Percentiles rank a stretch among this genome's conserved stretches.
These are phyloP conservation scores for Panthera leo DNA, from an alignment of 2,113 vertebrate genomes.

Conservation along the genomic window DNA sequence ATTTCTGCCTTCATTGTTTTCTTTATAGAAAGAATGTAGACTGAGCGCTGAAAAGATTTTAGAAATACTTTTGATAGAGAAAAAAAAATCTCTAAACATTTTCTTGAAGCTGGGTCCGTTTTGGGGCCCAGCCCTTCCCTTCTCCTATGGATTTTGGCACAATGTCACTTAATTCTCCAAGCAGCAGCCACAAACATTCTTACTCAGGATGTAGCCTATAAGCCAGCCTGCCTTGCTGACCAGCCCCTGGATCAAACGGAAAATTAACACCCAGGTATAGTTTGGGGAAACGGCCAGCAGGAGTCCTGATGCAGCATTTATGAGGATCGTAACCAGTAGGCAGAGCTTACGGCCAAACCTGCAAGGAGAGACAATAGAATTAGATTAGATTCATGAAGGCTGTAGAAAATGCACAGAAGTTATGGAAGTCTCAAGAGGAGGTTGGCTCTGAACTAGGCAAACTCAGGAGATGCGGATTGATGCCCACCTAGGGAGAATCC, in stretches of 20 bases:
- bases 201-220: slow-evolving; percentile 81
- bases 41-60: not conserved
- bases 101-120: not conserved
- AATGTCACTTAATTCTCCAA: not conserved
- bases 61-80: not conserved
- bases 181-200: not conserved
- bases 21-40: not conserved
- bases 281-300: slow-evolving; percentile 76
- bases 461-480: not conserved
- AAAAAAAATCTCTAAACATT: not conserved
- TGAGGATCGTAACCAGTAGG: slow-evolving; percentile 76
- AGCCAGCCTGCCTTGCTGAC: slow-evolving; percentile 85
- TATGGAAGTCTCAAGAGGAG: not conserved
- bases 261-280: slow-evolving; percentile 70
- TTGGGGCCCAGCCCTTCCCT: not conserved
- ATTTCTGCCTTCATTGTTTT: not conserved
- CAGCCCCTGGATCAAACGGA: slow-evolving; percentile 79
- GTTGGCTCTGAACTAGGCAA: not conserved
- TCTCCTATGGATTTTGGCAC: not conserved
- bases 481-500: too few relatives aligned
- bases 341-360: slow-evolving; percentile 82
- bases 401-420: not conserved
- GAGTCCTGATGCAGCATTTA: slow-evolving; percentile 53
- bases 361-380: not conserved
- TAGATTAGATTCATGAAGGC: not conserved